Evolutionary conservation across 2,113 vertebrate genomes (phyloP).

Genomic region (Nothobranchius kuhntae): DNA sequence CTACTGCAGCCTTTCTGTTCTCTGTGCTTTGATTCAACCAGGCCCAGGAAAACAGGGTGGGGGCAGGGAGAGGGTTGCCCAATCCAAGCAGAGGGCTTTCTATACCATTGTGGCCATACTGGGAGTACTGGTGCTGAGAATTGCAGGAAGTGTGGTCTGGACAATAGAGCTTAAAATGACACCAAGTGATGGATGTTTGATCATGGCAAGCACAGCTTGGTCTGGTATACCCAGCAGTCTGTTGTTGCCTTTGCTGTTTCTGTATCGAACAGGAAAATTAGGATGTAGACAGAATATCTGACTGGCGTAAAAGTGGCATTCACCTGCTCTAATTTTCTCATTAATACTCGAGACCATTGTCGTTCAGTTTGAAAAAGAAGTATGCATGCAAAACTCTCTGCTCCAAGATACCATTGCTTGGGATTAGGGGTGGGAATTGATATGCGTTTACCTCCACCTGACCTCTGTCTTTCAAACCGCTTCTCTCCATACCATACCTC

Average conservation of each 20-base stretch:
- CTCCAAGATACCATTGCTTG: no score
- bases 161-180: fast-evolving
- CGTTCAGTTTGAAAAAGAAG: no score
- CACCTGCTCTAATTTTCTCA: no score
- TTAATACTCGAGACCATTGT: no score
- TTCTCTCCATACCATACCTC: no score
- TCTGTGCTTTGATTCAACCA: background rate
- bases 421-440: no score
- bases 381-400: no score
- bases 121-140: background rate
- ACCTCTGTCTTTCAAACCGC: no score
- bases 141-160: background rate
- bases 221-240: background rate
- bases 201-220: background rate
- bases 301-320: no score
- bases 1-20: background rate
- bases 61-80: background rate
- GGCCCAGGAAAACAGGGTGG: background rate
- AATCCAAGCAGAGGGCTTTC: constrained; percentile 1
- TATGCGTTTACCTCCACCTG: no score
- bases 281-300: no score
- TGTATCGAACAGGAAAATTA: background rate
- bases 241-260: background rate
- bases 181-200: background rate
- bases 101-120: background rate